phyloP scores from a whole-genome alignment of 1,140 invertebrate genomes.

The Eubasilissa regina region DNA sequence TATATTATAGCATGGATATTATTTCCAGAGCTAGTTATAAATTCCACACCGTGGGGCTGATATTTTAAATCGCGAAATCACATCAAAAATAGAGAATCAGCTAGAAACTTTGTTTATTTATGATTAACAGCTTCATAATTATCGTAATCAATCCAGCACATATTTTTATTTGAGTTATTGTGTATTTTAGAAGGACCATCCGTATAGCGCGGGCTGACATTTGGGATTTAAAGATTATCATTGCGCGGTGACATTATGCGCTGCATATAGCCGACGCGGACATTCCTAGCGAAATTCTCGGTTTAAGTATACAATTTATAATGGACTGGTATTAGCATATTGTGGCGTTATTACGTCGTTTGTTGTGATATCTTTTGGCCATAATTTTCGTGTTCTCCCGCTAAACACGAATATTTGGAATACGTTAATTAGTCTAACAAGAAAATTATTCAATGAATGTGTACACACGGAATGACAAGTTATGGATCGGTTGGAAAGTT shows the following conservation, averaged over 20 bases:
- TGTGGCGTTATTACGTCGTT: conserved; percentile 31
- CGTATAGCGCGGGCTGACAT: conserved; percentile 5
- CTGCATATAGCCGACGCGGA: neutral
- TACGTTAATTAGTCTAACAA: conserved; percentile 33
- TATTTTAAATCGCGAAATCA: too few species aligned
- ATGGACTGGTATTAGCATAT: conserved; percentile 32
- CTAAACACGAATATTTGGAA: conserved; percentile 29
- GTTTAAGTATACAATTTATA: conserved; percentile 36
- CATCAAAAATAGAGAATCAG: too few species aligned
- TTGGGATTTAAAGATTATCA: conserved; percentile 17
- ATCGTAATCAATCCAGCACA: too few species aligned
- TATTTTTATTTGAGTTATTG: too few species aligned
- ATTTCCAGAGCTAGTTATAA: too few species aligned
- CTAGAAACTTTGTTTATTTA: too few species aligned
- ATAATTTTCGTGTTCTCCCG: conserved; percentile 27
- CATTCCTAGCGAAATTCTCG: conserved; percentile 28
- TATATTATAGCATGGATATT: too few species aligned
- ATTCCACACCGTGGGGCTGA: too few species aligned
- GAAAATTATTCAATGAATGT: conserved; percentile 9
- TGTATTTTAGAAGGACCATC: too few species aligned
- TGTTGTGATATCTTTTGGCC: conserved; percentile 35
- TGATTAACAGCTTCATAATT: too few species aligned
- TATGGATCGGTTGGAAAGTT: neutral
- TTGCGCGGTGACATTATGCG: conserved; percentile 10
- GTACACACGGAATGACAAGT: neutral